These are phyloP conservation scores for Pandemis cinnamomeana DNA, from an alignment of 2,888 invertebrate species.

Conservation along the genomic window DNA sequence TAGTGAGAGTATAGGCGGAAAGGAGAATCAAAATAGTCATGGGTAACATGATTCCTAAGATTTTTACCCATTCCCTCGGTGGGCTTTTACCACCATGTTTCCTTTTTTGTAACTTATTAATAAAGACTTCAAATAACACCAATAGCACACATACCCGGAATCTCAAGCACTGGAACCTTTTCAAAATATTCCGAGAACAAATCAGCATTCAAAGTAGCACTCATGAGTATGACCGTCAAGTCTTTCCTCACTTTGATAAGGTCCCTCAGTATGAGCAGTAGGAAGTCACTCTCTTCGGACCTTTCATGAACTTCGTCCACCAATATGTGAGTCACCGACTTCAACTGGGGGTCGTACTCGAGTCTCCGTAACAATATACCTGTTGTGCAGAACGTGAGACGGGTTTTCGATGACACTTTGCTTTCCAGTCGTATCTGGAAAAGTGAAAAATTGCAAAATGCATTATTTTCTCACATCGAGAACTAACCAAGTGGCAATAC, in stretches of 20 bases:
- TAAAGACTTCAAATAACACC: background rate
- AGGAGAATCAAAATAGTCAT: too few species aligned
- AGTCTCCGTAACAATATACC: slow-evolving; percentile 94
- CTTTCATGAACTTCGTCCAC: slow-evolving; percentile 98
- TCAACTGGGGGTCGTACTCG: slow-evolving; percentile 90
- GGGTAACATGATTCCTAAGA: too few species aligned
- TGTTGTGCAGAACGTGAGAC: slow-evolving; percentile 96
- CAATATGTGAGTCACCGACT: slow-evolving; percentile 92
- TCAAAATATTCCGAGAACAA: slow-evolving; percentile 94
- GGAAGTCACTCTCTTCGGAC: slow-evolving; percentile 95
- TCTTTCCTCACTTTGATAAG: slow-evolving; percentile 89
- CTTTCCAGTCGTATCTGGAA: slow-evolving; percentile 92
- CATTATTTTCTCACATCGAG: too few species aligned
- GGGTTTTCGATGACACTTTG: slow-evolving; percentile 90
- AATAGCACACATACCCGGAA: slow-evolving; percentile 85
- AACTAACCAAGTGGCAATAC: too few species aligned
- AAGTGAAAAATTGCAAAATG: background rate
- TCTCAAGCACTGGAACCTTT: slow-evolving; percentile 90
- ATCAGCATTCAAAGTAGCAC: slow-evolving; percentile 94
- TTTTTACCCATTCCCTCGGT: too few species aligned
- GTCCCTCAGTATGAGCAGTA: slow-evolving; percentile 92
- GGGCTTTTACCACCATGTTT: too few species aligned
- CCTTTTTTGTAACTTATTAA: too few species aligned
- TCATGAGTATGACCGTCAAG: slow-evolving; percentile 95
- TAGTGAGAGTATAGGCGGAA: too few species aligned